Conservation (phyloP, 2,113 vertebrate species). For the Platysteira castanea region DNA sequence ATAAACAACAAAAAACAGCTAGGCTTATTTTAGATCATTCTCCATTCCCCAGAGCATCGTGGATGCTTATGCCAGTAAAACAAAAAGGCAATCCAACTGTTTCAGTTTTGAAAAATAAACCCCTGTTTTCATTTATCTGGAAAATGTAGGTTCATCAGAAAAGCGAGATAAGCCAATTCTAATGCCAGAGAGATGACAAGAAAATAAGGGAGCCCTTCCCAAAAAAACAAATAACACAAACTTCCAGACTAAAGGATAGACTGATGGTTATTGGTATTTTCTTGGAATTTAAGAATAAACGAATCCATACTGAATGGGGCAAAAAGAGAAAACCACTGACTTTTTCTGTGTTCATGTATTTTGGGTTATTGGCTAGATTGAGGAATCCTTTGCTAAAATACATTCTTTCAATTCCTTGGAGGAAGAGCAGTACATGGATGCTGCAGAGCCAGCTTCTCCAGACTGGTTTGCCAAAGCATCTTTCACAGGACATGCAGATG, state of each 20-base stretch:
- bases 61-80: constrained; percentile 48
- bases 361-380: neutral
- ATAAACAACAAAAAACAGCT: constrained; percentile 44
- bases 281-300: neutral
- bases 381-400: neutral
- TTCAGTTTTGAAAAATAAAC: constrained; percentile 24
- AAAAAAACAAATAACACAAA: neutral
- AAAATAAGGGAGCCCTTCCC: neutral
- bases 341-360: neutral
- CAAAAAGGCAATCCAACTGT: constrained; percentile 39
- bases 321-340: neutral
- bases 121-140: neutral
- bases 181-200: neutral
- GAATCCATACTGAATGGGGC: neutral
- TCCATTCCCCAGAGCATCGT: constrained; percentile 11
- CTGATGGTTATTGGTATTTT: neutral
- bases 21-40: constrained; percentile 50
- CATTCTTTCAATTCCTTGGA: neutral
- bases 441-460: neutral
- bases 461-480: neutral
- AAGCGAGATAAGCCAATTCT: neutral
- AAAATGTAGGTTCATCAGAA: constrained; percentile 18
- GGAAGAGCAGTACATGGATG: neutral
- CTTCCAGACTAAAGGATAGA: neutral
- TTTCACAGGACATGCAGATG: neutral